A percentile compares a stretch with the other conserved stretches of the same genome.
These are phyloP conservation scores for Chalcosyrphus nemorum DNA, from an alignment of 2,888 invertebrate genomes.

Conservation along the genomic window DNA sequence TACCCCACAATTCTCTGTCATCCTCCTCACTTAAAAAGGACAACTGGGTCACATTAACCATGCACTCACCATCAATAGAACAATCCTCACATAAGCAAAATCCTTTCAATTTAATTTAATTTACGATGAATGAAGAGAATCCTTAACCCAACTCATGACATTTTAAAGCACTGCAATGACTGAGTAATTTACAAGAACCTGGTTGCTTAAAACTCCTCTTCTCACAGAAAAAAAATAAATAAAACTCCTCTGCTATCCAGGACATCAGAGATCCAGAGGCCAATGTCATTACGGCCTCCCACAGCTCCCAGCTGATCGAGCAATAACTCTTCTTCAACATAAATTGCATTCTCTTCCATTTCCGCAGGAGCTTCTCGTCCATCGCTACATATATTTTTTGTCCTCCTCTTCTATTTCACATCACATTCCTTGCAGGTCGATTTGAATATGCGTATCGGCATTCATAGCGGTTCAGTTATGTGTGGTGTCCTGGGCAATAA, in stretches of 20 bases:
- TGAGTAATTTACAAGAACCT: background rate
- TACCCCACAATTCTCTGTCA: no score
- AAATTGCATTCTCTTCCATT: conserved; percentile 54
- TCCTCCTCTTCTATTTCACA: conserved; percentile 1
- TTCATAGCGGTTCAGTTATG: conserved; percentile 97
- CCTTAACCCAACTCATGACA: background rate
- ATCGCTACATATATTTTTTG: background rate
- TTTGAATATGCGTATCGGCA: conserved; percentile 98
- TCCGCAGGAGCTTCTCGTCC: background rate
- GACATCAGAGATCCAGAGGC: background rate
- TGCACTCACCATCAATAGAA: no score
- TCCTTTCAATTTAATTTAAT: no score
- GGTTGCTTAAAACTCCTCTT: background rate
- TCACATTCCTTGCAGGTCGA: conserved; percentile 87
- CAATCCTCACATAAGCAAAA: no score
- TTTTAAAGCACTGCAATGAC: background rate
- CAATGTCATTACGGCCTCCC: background rate
- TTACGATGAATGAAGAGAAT: background rate
- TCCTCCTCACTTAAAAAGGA: no score
- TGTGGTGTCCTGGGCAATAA: conserved; percentile 96
- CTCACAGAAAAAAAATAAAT: no score
- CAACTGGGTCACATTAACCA: no score
- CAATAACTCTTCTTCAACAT: conserved; percentile 54
- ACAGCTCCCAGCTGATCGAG: background rate
- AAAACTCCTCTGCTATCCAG: background rate